Evolutionary conservation across 1,140 invertebrate genomes (phyloP).

Genomic region (Eciton burchellii): DNA sequence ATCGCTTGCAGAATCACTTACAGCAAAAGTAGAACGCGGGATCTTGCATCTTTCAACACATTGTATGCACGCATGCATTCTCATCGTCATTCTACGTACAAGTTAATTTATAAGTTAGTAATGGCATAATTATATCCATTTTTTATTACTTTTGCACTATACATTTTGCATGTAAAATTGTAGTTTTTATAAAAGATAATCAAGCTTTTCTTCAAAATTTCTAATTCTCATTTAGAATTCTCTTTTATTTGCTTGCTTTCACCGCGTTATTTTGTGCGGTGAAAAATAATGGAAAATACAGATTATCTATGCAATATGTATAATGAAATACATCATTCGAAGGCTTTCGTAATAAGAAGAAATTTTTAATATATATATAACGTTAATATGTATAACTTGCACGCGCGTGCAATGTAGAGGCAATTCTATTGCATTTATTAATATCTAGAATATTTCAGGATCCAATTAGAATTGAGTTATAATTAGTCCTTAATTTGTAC

Average conservation of each 20-base stretch:
- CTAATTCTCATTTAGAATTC: no score
- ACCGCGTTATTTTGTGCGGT: not conserved
- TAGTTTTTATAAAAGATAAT: no score
- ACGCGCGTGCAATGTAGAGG: not conserved
- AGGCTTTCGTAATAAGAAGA: slow-evolving; percentile 40
- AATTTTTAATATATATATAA: slow-evolving; percentile 41
- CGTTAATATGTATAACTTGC: slow-evolving; percentile 7
- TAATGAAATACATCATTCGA: slow-evolving; percentile 2
- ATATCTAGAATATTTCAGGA: no score
- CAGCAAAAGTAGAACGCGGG: slow-evolving; percentile 69
- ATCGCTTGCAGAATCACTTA: slow-evolving; percentile 55
- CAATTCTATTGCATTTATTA: slow-evolving; percentile 11
- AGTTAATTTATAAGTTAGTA: slow-evolving; percentile 36
- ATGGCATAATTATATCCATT: slow-evolving; percentile 49
- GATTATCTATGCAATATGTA: slow-evolving; percentile 31
- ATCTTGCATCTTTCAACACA: slow-evolving; percentile 36
- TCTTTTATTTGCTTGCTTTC: no score
- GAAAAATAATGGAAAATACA: slow-evolving; percentile 38
- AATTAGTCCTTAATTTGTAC: not conserved
- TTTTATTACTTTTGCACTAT: slow-evolving; percentile 41
- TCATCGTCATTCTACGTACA: slow-evolving; percentile 35
- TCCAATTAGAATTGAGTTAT: no score
- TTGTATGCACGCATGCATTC: not conserved
- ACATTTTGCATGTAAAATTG: slow-evolving; percentile 12
- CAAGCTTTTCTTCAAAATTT: no score